phyloP scores from a whole-genome alignment of 2,888 invertebrate genomes.

The Drosophila recens region DNA sequence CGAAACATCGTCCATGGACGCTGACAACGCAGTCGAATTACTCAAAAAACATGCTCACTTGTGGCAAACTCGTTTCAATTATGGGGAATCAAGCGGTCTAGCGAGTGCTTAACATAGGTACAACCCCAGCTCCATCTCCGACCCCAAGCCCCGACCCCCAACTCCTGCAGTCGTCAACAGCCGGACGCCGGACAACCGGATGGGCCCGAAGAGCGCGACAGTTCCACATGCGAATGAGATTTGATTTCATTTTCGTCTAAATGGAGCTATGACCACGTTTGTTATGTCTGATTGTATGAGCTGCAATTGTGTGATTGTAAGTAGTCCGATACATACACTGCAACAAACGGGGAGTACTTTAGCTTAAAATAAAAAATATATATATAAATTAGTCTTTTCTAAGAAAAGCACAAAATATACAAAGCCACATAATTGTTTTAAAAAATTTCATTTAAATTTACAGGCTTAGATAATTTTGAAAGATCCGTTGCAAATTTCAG shows the following conservation, averaged over 20 bases:
- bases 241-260: constrained; percentile 72
- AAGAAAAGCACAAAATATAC: too few species aligned
- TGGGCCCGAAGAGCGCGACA: constrained; percentile 65
- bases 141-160: constrained; percentile 7
- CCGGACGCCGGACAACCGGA: constrained; percentile 56
- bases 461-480: too few species aligned
- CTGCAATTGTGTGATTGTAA: constrained; percentile 42
- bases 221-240: constrained; percentile 63
- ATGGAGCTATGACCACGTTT: constrained; percentile 70
- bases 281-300: constrained; percentile 50
- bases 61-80: constrained; percentile 80
- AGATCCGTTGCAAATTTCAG: too few species aligned
- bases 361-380: too few species aligned
- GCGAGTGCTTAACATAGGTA: constrained; percentile 46
- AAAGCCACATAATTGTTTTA: too few species aligned
- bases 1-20: constrained; percentile 68
- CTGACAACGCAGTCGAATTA: constrained; percentile 44
- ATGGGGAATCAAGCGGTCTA: constrained; percentile 61
- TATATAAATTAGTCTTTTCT: too few species aligned
- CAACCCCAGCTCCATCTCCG: constrained; percentile 19
- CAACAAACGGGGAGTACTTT: constrained; percentile 16
- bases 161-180: constrained; percentile 4
- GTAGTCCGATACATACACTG: constrained; percentile 26
- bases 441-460: too few species aligned
- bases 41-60: constrained; percentile 68